Percentiles rank a stretch among this genome's conserved stretches.
Evolutionary conservation across 2,113 vertebrate genomes (phyloP).

Genomic region (Condylura cristata): DNA sequence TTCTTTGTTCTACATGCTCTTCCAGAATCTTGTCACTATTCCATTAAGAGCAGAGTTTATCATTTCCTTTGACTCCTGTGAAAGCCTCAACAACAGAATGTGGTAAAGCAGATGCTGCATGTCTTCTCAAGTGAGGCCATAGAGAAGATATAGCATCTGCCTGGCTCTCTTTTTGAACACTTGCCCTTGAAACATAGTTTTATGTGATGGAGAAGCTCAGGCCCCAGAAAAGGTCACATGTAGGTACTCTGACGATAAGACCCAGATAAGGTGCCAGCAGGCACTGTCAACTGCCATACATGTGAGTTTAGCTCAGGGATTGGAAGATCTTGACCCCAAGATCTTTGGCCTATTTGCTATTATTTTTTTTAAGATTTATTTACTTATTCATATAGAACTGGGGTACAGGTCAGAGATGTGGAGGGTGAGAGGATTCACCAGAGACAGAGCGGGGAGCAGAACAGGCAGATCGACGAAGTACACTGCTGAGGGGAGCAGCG

Average conservation of each 20-base stretch:
- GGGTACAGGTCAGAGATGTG: no score
- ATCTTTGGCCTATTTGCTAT: not conserved
- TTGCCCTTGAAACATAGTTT: not conserved
- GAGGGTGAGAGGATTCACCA: no score
- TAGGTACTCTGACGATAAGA: not conserved
- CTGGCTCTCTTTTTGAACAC: not conserved
- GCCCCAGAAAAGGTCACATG: not conserved
- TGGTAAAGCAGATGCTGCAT: not conserved
- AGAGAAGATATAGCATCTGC: not conserved
- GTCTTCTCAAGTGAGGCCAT: not conserved
- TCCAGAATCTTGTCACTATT: not conserved
- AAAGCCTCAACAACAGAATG: not conserved
- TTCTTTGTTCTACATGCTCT: not conserved
- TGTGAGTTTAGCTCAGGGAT: not conserved
- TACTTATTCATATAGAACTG: no score
- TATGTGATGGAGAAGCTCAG: not conserved
- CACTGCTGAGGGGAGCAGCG: no score
- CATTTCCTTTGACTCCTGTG: not conserved
- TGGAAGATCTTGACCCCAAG: conserved; percentile 23
- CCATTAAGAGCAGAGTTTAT: not conserved
- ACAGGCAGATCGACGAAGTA: no score
- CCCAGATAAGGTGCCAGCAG: not conserved
- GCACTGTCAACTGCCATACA: not conserved
- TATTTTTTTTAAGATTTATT: no score
- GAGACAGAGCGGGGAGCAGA: no score